Conservation (phyloP, 1,140 invertebrate genomes). For the Periplaneta americana region DNA sequence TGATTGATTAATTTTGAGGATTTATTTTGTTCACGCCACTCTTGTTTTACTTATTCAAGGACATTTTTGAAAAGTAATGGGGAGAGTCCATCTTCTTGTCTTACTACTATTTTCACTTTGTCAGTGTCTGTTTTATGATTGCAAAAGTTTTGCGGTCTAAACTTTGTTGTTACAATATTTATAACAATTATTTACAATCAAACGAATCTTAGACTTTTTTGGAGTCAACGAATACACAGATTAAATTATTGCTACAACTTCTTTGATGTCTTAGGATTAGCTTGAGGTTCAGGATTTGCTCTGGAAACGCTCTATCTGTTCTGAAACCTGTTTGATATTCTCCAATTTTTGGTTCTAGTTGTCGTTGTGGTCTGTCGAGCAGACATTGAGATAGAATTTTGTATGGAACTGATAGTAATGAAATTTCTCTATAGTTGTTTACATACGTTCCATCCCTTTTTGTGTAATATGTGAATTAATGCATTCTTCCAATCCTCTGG, state of each 20-base stretch:
- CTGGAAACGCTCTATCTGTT: conserved; percentile 3
- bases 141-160: conserved; percentile 6
- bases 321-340: conserved; percentile 13
- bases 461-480: conserved; percentile 18
- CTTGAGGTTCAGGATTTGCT: conserved; percentile 15
- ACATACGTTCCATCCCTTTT: conserved; percentile 18
- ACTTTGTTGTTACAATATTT: conserved; percentile 4
- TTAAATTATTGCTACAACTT: neutral
- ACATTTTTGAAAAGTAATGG: conserved; percentile 4
- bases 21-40: conserved; percentile 48
- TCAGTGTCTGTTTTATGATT: conserved; percentile 9
- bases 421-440: conserved; percentile 18
- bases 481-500: conserved; percentile 23
- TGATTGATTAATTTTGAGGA: too few relatives aligned
- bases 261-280: conserved; percentile 1
- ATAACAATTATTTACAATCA: conserved; percentile 1
- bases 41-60: neutral
- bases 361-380: neutral
- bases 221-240: conserved; percentile 11
- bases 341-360: conserved; percentile 14
- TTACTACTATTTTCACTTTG: neutral
- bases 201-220: conserved; percentile 14
- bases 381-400: conserved; percentile 18
- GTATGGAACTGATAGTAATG: conserved; percentile 15
- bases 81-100: neutral